Conservation (phyloP, 2,888 invertebrate species). For the Athalia circularis region DNA sequence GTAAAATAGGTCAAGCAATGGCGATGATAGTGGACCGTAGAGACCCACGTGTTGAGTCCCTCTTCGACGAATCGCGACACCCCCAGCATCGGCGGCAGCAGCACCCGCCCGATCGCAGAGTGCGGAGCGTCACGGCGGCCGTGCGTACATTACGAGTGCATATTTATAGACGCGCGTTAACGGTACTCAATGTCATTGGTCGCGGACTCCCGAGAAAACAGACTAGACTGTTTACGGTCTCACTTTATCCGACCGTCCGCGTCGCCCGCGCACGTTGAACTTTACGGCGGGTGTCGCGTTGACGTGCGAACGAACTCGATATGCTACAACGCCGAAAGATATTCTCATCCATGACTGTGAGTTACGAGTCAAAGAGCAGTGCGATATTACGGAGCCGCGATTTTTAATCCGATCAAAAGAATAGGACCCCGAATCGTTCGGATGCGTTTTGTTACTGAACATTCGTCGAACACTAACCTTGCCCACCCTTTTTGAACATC, state of each 20-base stretch:
- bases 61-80: neutral
- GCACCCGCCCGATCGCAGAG: neutral
- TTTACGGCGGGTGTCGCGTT: neutral
- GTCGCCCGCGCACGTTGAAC: conserved; percentile 20
- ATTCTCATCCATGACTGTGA: too few species aligned
- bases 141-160: conserved; percentile 32
- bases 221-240: conserved; percentile 10
- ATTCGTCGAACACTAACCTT: conserved; percentile 59
- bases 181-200: conserved; percentile 44
- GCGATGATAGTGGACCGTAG: neutral
- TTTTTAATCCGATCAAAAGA: neutral
- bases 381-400: too few species aligned
- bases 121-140: neutral
- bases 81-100: too few species aligned
- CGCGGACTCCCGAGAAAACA: conserved; percentile 34
- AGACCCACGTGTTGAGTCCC: neutral
- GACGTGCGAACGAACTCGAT: neutral
- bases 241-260: neutral
- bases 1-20: neutral
- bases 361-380: too few species aligned
- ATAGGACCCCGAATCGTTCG: neutral
- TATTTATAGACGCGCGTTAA: conserved; percentile 42
- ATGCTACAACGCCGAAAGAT: neutral
- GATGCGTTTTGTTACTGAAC: neutral
- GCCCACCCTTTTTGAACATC: conserved; percentile 68